Evolutionary conservation across 92 coral and sea anemone genomes (phyloP), one percentile per base, ranked within the genome.

Genomic region (Porites rus): DNA sequence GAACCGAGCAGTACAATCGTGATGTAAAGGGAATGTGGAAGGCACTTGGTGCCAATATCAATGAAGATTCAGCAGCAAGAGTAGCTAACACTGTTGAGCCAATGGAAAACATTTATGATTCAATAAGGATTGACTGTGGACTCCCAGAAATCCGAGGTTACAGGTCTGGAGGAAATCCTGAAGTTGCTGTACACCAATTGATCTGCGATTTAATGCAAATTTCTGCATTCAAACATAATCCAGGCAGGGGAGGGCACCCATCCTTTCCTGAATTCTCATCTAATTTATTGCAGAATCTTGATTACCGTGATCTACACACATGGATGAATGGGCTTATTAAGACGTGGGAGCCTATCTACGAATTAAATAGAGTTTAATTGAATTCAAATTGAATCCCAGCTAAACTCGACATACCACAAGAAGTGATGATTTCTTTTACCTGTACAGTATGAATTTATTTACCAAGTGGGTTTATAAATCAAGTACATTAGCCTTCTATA

Each of bases 221-320:
- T 19, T 17, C 54, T 58, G 81, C 67, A 22, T 77, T 77, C 81
- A 77, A 58, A 60, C 81, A 76, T 76, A 14, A 76, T 12, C 19
- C 67, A 24, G 92, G 80, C 38, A 85, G 64, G 61, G 25, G 25
- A 63, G 79, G 91, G 21, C 83, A 91, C 71, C 91, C 82, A 28
- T 91, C 93, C 46, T 91, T 86, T 61, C 84, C 85, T 28, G 53
- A 60, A 21, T 87, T 91, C 66, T 70, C 87, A 38, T 66, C 84
- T 31, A 82, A 72, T 66, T 54, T 92, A 70, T 72, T 92, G 19
- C 24, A 80, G 16, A 65, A 69, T 16, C 85, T 92, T 20, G 93
- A 92, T 82, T 89, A 89, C 76, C 78, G 93, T 72, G 88, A 92
- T 24, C 91, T 90, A 51, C 93, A 90, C 74, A 72, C 79, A 0